Conservation (phyloP, 2,113 vertebrate genomes). For the Oryzias woworae region DNA sequence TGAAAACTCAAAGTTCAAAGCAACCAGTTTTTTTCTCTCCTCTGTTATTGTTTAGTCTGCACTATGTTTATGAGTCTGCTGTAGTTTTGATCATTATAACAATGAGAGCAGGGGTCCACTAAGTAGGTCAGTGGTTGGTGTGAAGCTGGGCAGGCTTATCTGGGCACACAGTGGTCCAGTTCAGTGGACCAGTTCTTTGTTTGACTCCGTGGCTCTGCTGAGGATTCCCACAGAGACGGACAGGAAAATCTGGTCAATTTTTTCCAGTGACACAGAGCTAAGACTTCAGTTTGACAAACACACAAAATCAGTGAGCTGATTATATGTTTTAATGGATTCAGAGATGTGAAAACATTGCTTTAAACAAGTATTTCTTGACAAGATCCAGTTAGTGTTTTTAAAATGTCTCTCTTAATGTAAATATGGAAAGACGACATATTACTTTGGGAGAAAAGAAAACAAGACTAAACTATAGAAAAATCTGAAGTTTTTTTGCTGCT, state of each 20-base stretch:
- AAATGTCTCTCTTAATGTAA: too few species aligned
- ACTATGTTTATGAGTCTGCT: constrained; percentile 10
- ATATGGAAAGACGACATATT: too few species aligned
- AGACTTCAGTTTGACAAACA: constrained; percentile 19
- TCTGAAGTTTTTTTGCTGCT: too few species aligned
- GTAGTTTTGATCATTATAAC: constrained; percentile 28
- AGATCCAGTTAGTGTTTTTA: too few species aligned
- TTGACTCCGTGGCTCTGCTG: constrained; percentile 48
- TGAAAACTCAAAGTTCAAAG: neutral
- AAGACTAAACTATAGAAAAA: too few species aligned
- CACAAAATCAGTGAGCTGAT: constrained; percentile 14
- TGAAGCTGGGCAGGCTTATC: constrained; percentile 58
- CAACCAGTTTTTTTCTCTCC: neutral
- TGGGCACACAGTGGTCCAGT: constrained; percentile 57
- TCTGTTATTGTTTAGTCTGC: neutral
- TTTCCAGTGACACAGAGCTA: constrained; percentile 45
- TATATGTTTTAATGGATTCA: constrained; percentile 8
- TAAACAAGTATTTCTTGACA: neutral
- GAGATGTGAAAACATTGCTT: constrained; percentile 2
- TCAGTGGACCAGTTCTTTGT: constrained; percentile 65
- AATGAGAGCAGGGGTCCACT: constrained; percentile 48
- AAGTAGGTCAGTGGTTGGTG: constrained; percentile 69
- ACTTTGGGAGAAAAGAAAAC: too few species aligned
- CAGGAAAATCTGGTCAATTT: constrained; percentile 53
- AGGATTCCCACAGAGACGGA: constrained; percentile 54